Base-by-base conservation (phyloP, 35 echinoderm and acorn worm genomes). In the Ophioderma brevispina region DNA sequence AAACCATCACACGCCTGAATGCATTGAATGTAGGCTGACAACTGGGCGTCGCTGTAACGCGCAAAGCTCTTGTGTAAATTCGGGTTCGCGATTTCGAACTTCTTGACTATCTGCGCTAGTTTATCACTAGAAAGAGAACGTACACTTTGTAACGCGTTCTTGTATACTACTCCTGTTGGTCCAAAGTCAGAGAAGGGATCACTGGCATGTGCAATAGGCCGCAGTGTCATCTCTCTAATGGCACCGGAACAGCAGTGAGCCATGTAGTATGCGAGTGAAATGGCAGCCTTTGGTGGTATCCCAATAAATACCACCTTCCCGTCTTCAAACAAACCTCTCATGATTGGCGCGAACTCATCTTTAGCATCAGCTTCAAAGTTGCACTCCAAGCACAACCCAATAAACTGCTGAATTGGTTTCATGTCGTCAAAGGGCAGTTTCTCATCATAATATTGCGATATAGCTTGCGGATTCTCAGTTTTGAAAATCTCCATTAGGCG, bases 361-460 rank as follows among this genome's bases (percentile, higher is more conserved):
- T 13, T 70, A 25, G 59, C 5, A 70, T 70, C 59, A 70, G 59
- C 59, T 25, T 70, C 59, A 30, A 70, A 70, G 59, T 70, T 70
- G 28, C 59, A 70, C 6, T 70, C 59, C n/a, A 70, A 70, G n/a
- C 59, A 70, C 59, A 70, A 70, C n/a, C n/a, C 59, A 70, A 70
- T 70, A 30, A 70, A 2, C n/a, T 70, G 1, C 23, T 70, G 59
- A 70, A 70, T 70, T 25, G 28, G 15, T 30, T 30, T 18, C 4
- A 25, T 70, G 10, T 70, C 59, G 23, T 70, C 59, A 30, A 70
- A 70, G 23, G 59, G n/a, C 23, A 70, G 23, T 25, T 18, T 6
- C 28, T 70, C 17, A 25, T 70, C n/a, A 25, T 70, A 70, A 70
- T 70, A 70, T 30, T 70, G n/a, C n/a, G n/a, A n/a, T n/a, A n/a